These are phyloP conservation scores for Hoplias malabaricus DNA, from an alignment of 2,113 vertebrate genomes.

Conservation along the genomic window DNA sequence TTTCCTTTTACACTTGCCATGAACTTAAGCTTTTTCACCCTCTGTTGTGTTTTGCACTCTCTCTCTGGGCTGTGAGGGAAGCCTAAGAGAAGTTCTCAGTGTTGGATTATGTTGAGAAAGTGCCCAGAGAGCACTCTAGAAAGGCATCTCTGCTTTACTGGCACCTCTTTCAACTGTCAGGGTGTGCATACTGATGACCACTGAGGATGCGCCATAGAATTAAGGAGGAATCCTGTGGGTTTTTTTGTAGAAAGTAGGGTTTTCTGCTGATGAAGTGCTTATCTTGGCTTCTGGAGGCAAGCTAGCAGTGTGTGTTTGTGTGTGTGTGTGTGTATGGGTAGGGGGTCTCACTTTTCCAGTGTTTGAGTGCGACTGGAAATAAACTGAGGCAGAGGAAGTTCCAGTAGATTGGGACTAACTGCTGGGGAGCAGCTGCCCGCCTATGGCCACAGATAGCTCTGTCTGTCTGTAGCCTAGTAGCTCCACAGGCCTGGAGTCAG, in stretches of 20 bases:
- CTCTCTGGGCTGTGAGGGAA: slow-evolving; percentile 3
- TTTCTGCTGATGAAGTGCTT: not conserved
- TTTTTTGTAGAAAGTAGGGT: not conserved
- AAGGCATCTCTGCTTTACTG: not conserved
- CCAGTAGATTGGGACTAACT: not conserved
- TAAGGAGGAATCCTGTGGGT: not conserved
- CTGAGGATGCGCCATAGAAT: not conserved
- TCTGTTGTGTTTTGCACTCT: slow-evolving; percentile 27
- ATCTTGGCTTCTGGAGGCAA: not conserved
- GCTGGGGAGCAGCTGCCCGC: not conserved
- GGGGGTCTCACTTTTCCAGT: not conserved
- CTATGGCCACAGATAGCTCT: slow-evolving; percentile 8
- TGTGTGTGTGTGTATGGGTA: not conserved
- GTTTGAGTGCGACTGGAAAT: not conserved
- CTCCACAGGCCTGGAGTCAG: slow-evolving; percentile 1
- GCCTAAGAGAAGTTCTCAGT: slow-evolving; percentile 30
- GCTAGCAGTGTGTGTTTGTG: not conserved
- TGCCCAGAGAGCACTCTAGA: slow-evolving; percentile 17
- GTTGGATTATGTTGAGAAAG: slow-evolving; percentile 35
- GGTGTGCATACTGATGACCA: not conserved
- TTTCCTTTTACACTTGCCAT: slow-evolving; percentile 58
- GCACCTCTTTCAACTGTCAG: not conserved
- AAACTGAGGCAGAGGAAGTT: slow-evolving; percentile 5
- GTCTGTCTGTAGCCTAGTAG: slow-evolving; percentile 1
- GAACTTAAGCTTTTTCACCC: slow-evolving; percentile 27